Conservation (phyloP, 2,888 invertebrate species). For the Mesoligia furuncula region DNA sequence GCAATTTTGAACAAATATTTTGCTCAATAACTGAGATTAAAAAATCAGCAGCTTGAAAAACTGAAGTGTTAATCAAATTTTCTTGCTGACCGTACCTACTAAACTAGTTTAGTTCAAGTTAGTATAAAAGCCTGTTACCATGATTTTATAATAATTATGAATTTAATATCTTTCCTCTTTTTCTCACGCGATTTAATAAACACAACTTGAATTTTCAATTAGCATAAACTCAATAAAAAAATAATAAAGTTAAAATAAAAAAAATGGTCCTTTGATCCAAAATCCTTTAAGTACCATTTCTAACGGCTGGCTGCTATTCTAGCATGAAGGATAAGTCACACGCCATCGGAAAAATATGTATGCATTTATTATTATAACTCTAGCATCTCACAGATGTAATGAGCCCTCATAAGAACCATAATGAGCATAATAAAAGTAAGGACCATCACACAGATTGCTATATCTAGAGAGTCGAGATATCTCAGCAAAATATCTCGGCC, state of each 20-base stretch:
- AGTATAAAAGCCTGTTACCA: background rate
- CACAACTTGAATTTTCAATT: no score
- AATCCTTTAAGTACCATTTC: background rate
- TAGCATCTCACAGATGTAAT: background rate
- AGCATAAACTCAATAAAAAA: background rate
- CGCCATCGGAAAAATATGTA: background rate
- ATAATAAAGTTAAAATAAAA: no score
- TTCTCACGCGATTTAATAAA: no score
- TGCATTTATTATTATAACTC: background rate
- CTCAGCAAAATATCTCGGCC: conserved; percentile 37
- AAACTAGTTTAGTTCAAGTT: conserved; percentile 10
- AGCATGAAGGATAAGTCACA: background rate
- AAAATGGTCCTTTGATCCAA: background rate
- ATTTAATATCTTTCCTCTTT: background rate
- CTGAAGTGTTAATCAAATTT: no score
- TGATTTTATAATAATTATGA: background rate
- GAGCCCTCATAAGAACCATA: background rate
- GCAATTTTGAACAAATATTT: no score
- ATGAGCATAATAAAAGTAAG: conserved; percentile 24
- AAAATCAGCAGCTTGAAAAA: no score
- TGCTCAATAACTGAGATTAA: no score
- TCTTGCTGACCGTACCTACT: no score
- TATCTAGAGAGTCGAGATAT: background rate
- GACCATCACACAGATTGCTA: conserved; percentile 30
- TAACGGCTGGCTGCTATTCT: no score